Evolutionary conservation across 2,888 invertebrate species (phyloP).

Genomic region (Microctonus hyperodae): DNA sequence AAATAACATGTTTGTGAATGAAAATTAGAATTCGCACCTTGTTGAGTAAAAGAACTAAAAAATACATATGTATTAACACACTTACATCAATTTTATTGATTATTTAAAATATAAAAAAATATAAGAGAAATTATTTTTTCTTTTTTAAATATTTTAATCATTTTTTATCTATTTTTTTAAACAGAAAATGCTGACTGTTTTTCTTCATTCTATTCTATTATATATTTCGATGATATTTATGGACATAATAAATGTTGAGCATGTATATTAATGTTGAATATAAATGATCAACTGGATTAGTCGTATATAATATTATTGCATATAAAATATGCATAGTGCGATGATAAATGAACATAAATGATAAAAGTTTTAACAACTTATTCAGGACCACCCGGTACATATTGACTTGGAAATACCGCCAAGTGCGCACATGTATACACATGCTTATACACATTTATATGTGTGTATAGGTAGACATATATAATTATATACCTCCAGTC

Average conservation of each 20-base stretch:
- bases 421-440: conserved; percentile 13
- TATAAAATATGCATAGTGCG: too few relatives aligned
- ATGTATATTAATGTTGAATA: too few relatives aligned
- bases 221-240: too few relatives aligned
- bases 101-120: background rate
- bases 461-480: conserved; percentile 46
- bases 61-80: background rate
- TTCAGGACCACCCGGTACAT: conserved; percentile 45
- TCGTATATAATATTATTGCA: too few relatives aligned
- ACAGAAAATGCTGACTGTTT: too few relatives aligned
- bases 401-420: conserved; percentile 36
- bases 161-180: too few relatives aligned
- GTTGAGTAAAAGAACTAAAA: background rate
- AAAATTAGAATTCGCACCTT: conserved; percentile 4
- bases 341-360: background rate
- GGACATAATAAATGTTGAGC: too few relatives aligned
- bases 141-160: too few relatives aligned
- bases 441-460: conserved; percentile 31
- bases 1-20: background rate
- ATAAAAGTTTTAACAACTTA: background rate
- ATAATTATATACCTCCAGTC: conserved; percentile 57
- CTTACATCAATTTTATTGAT: too few relatives aligned
- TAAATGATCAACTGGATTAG: too few relatives aligned
- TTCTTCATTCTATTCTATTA: too few relatives aligned
- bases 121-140: background rate